phyloP scores from a whole-genome alignment of 2,113 vertebrate species.

The Paramormyrops kingsleyae region DNA sequence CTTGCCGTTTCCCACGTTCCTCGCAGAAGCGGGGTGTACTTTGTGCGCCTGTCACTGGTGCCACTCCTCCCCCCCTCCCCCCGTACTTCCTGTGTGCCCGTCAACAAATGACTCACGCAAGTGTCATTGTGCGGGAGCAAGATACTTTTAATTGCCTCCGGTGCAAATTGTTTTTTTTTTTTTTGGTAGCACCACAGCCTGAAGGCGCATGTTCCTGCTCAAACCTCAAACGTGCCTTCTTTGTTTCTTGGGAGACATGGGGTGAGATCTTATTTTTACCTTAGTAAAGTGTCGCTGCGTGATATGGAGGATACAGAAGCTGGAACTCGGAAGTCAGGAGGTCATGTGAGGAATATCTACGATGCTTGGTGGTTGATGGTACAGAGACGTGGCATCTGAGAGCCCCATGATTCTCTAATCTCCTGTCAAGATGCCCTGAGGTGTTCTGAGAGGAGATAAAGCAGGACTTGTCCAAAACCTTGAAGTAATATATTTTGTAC shows the following conservation, averaged over 20 bases:
- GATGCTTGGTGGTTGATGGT: not conserved
- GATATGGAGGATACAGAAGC: not conserved
- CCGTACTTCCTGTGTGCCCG: not conserved
- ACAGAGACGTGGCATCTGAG: not conserved
- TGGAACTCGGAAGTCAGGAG: not conserved
- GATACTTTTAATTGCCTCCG: constrained; percentile 8
- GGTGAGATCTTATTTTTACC: not conserved
- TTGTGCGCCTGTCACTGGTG: not conserved
- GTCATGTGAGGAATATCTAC: not conserved
- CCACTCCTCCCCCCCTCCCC: not conserved
- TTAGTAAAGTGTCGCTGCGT: not conserved
- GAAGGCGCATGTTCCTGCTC: not conserved
- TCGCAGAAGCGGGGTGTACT: not conserved
- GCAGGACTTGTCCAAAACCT: not conserved
- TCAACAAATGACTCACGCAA: constrained; percentile 10
- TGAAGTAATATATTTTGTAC: not conserved
- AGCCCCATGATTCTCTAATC: not conserved
- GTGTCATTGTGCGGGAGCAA: not conserved
- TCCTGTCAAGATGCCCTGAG: not conserved
- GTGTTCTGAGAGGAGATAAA: not conserved
- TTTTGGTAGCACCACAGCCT: not conserved
- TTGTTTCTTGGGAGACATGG: not conserved
- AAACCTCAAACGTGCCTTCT: not conserved
- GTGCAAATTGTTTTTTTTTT: not conserved
- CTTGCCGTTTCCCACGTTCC: not conserved